phyloP scores from a whole-genome alignment of 2,113 vertebrate genomes.

The Lanius collurio region DNA sequence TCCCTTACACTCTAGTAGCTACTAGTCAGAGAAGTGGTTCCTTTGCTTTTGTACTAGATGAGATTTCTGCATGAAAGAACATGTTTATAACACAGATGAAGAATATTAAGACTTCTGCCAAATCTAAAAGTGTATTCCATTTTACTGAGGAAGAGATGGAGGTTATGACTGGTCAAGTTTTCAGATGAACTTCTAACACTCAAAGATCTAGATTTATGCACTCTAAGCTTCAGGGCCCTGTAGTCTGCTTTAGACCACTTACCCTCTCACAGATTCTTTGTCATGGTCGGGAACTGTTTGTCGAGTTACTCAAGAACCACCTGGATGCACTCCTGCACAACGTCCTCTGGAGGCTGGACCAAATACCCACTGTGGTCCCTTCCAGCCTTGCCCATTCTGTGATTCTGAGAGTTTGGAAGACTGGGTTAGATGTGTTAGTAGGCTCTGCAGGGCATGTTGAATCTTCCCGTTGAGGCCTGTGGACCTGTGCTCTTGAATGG shows the following conservation, averaged over 20 bases:
- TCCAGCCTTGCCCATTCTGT: neutral
- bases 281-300: neutral
- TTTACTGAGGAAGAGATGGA: neutral
- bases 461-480: neutral
- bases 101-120: neutral
- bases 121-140: neutral
- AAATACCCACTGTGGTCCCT: neutral
- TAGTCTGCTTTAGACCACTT: neutral
- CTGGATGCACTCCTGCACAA: neutral
- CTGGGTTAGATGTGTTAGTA: neutral
- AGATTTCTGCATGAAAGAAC: neutral
- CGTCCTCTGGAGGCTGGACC: neutral
- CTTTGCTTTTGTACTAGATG: neutral
- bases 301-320: neutral
- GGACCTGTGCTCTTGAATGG: neutral
- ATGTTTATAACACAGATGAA: neutral
- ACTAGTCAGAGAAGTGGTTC: neutral
- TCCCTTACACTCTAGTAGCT: neutral
- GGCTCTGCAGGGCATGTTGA: neutral
- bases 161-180: neutral
- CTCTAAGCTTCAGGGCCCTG: neutral
- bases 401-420: neutral
- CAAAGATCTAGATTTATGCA: neutral
- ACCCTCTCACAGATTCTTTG: neutral
- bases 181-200: neutral